Conservation (phyloP, 2,797 vertebrate genomes). For the Danio albolineatus region DNA sequence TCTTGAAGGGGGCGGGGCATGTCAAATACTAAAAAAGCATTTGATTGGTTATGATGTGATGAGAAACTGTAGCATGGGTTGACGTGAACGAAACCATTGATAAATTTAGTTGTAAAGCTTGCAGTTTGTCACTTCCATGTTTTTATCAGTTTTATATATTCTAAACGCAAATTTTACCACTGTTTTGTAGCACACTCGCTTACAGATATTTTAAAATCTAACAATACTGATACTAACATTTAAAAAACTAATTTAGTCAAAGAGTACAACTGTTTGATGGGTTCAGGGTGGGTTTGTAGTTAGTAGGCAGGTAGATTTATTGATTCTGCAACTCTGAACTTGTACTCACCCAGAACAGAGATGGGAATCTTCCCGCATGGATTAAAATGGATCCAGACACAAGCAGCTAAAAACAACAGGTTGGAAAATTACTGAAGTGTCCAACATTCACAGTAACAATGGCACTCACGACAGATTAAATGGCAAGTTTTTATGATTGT, state of each 20-base stretch:
- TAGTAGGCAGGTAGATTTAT: background rate
- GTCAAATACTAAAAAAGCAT: too few relatives aligned
- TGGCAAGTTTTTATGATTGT: background rate
- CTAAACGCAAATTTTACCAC: background rate
- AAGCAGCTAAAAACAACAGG: constrained; percentile 49
- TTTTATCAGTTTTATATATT: too few relatives aligned
- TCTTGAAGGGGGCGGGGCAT: too few relatives aligned
- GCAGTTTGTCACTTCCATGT: too few relatives aligned
- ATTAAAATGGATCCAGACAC: constrained; percentile 64
- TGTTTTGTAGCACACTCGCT: too few relatives aligned
- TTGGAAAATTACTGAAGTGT: background rate
- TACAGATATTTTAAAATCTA: too few relatives aligned
- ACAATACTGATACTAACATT: too few relatives aligned
- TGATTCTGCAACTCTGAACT: background rate
- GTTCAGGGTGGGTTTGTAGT: background rate
- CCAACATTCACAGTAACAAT: background rate
- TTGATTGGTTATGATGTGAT: too few relatives aligned
- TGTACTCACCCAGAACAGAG: constrained; percentile 65
- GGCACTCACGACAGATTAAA: background rate
- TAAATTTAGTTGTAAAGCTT: too few relatives aligned
- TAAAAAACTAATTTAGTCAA: background rate
- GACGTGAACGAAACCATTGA: too few relatives aligned
- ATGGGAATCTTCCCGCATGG: constrained; percentile 63
- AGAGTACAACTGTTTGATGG: background rate
- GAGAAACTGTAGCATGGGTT: too few relatives aligned